Evolutionary conservation across 2,888 invertebrate genomes (phyloP), one percentile per base, ranked within the genome.

Genomic region (Prostheceraeus crozeri): DNA sequence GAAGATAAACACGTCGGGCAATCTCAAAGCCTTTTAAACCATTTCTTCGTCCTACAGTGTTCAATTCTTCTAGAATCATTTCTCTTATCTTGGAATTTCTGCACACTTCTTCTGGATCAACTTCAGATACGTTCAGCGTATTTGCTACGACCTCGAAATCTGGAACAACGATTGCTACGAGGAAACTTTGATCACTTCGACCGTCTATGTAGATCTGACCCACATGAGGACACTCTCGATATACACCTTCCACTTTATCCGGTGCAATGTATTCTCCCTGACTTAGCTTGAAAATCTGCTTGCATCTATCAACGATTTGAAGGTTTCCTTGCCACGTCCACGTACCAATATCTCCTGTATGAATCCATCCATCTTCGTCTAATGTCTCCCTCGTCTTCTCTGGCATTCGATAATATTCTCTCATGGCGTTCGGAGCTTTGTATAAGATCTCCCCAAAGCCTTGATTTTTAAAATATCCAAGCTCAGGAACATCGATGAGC

Each of bases 191-290:
- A 25, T 94, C 80, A 68, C 93, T 93, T 81, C 96, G 90, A 66
- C 96, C 96, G 74, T 96, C 86, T 4, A 96, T 89, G 78, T 88
- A 96, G 52, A 90, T 86, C 81, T 98, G 96, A 68, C 87, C 85
- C 33, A 96, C 87, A 75, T 87, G 93, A 72, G 86, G 86, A 78
- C 91, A 90, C 68, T 88, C 83, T 66, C 84, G 84, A 77, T 96
- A 96, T 72, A 89, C 85, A 77, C 86, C 90, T 79, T 98, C 96
- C 69, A 98, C 91, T 81, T 94, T 94, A 78, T 98, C 96, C 64
- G 96, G 94, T 69, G 96, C 91, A 73, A 98, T 89, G 76, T 96
- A 96, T 79, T 96, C 96, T 65, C 96, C 96, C 69, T 79, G 73
- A 6, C 91, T 88, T 65, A 96, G 79, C 79, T 96, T 96, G 80